Conservation (phyloP, 2,888 invertebrate species). For the Leptopterna dolabrata region DNA sequence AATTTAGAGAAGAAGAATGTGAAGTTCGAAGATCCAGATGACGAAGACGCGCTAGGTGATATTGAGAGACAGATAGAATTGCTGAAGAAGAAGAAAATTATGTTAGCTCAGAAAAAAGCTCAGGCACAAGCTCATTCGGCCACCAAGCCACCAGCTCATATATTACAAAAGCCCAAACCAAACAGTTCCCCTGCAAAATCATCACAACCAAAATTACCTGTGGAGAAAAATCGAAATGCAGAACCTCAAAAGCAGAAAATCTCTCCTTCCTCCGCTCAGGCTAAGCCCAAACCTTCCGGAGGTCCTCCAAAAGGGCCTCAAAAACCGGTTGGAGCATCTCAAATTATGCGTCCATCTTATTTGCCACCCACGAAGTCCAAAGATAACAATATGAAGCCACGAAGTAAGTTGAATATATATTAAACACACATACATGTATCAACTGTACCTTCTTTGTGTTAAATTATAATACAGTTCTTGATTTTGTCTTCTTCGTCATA, state of each 20-base stretch:
- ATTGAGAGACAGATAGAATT: conserved; percentile 56
- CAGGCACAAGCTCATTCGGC: neutral
- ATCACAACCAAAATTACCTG: neutral
- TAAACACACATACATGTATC: neutral
- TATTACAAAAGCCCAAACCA: neutral
- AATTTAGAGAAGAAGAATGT: neutral
- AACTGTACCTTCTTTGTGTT: too few species aligned
- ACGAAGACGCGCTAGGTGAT: conserved; percentile 19
- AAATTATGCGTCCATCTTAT: neutral
- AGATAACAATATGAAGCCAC: neutral
- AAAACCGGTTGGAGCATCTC: neutral
- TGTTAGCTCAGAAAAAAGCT: conserved; percentile 38
- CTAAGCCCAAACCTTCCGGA: neutral
- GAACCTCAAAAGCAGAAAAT: neutral
- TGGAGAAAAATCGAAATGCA: neutral
- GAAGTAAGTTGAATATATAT: neutral
- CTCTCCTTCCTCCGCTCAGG: neutral
- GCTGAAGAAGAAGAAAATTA: conserved; percentile 45
- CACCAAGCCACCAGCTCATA: conserved; percentile 49
- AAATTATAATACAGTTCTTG: too few species aligned
- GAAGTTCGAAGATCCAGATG: neutral
- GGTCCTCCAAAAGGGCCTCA: neutral
- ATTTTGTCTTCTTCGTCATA: too few species aligned
- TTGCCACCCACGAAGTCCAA: conserved; percentile 14
- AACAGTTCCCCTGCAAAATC: neutral